A percentile compares a stretch with the other conserved stretches of the same genome.
Evolutionary conservation across 2,888 invertebrate species (phyloP).

Genomic region (Aleiodes testaceus): DNA sequence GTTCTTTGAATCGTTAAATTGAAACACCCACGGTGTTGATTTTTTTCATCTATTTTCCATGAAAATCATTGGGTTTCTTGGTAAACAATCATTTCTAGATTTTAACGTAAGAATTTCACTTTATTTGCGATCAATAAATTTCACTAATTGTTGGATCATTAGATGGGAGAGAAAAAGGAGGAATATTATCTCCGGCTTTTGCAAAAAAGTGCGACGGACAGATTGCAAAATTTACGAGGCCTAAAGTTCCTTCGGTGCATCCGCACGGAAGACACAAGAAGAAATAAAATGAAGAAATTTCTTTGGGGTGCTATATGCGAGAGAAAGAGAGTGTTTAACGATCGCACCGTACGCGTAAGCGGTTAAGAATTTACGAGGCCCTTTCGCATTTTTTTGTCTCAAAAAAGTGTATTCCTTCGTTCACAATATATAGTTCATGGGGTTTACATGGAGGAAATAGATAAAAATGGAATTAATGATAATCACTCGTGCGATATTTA

Average conservation of each 20-base stretch:
- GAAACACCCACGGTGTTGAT: background rate
- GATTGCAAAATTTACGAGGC: constrained; percentile 60
- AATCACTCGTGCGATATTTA: constrained; percentile 15
- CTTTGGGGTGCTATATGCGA: constrained; percentile 21
- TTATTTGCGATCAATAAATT: background rate
- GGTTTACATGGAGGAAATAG: constrained; percentile 4
- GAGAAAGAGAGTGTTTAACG: constrained; percentile 55
- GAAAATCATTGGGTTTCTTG: no score
- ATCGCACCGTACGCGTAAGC: constrained; percentile 51
- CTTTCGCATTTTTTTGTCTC: constrained; percentile 44
- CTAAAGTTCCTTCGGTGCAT: constrained; percentile 45
- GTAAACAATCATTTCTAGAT: no score
- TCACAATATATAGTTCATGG: background rate
- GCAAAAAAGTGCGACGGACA: constrained; percentile 44
- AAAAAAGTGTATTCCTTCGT: constrained; percentile 11
- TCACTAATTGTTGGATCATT: background rate
- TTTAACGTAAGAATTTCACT: no score
- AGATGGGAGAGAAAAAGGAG: background rate
- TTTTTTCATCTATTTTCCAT: background rate
- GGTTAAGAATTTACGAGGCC: constrained; percentile 52
- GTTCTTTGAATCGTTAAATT: constrained; percentile 2
- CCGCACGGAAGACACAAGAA: no score
- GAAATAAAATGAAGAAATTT: constrained; percentile 1
- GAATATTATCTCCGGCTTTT: background rate
- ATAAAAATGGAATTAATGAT: constrained; percentile 26